Percentiles rank a stretch among this genome's conserved stretches.
Conservation (phyloP, 2,888 invertebrate genomes). For the Phania funesta region DNA sequence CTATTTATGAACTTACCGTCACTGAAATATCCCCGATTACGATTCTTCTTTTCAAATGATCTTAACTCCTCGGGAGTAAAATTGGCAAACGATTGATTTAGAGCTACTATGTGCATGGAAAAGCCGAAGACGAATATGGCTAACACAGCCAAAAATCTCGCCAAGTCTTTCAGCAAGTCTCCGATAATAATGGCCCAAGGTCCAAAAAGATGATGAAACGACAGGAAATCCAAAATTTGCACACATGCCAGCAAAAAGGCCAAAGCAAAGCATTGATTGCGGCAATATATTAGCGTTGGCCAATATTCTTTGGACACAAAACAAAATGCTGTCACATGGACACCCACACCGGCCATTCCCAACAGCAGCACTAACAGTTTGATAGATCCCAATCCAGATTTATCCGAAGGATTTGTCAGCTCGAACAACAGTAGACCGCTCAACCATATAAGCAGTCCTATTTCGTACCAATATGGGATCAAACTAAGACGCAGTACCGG, state of each 20-base stretch:
- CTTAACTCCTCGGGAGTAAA: constrained; percentile 84
- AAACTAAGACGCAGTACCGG: constrained; percentile 89
- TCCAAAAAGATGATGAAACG: constrained; percentile 99
- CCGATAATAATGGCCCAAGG: constrained; percentile 99
- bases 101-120: constrained; percentile 96
- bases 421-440: constrained; percentile 97
- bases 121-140: constrained; percentile 99
- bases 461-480: constrained; percentile 97
- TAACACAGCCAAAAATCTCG: constrained; percentile 97
- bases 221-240: constrained; percentile 97
- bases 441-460: constrained; percentile 96
- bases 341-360: constrained; percentile 93
- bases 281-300: constrained; percentile 94
- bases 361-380: constrained; percentile 92
- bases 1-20: constrained; percentile 85
- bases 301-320: constrained; percentile 86
- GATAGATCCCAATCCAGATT: constrained; percentile 97
- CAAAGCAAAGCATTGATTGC: constrained; percentile 98
- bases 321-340: constrained; percentile 91
- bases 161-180: constrained; percentile 94
- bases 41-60: constrained; percentile 82
- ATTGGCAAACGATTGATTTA: constrained; percentile 95
- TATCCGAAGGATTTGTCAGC: constrained; percentile 98
- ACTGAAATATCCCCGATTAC: constrained; percentile 83
- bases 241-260: constrained; percentile 98